Percentiles rank a stretch among this genome's conserved stretches.
Conservation (phyloP, 2,888 invertebrate species). For the Netelia melanura region DNA sequence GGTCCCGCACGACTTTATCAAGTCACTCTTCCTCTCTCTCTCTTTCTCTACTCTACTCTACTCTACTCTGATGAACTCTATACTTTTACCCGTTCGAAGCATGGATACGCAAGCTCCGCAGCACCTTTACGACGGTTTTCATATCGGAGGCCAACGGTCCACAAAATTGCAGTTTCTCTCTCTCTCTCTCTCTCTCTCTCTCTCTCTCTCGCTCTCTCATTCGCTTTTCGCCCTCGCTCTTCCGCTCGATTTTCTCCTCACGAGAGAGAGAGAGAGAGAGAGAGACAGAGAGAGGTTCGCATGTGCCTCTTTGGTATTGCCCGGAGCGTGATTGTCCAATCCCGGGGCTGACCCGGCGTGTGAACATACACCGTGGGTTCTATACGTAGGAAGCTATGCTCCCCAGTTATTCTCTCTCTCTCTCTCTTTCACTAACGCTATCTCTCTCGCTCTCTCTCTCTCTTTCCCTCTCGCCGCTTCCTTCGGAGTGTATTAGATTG, state of each 20-base stretch:
- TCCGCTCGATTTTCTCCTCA: constrained; percentile 55
- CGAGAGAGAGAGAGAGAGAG: constrained; percentile 37
- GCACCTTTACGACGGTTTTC: constrained; percentile 79
- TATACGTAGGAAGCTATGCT: constrained; percentile 70
- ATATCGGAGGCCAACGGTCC: constrained; percentile 82
- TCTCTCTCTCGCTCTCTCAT: constrained; percentile 55
- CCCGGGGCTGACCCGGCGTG: constrained; percentile 72
- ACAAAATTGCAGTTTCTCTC: constrained; percentile 79
- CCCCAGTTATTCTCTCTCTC: constrained; percentile 44
- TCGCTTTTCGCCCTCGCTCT: constrained; percentile 41
- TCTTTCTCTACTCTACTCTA: constrained; percentile 10
- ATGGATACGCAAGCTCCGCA: constrained; percentile 67
- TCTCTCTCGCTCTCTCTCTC: constrained; percentile 17
- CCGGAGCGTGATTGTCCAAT: constrained; percentile 76
- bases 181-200: constrained; percentile 42
- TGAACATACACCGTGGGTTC: constrained; percentile 57
- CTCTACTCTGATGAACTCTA: constrained; percentile 5
- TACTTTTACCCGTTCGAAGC: constrained; percentile 45
- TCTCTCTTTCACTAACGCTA: constrained; percentile 28
- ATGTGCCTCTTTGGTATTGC: constrained; percentile 63
- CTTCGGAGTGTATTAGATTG: constrained; percentile 82
- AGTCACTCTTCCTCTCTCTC: constrained; percentile 25
- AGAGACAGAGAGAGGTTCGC: constrained; percentile 37
- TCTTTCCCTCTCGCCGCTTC: constrained; percentile 49
- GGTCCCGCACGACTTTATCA: constrained; percentile 57